Evolutionary conservation across 2,113 vertebrate genomes (phyloP), one percentile per base, ranked within the genome.

Genomic region (Pimephales promelas): DNA sequence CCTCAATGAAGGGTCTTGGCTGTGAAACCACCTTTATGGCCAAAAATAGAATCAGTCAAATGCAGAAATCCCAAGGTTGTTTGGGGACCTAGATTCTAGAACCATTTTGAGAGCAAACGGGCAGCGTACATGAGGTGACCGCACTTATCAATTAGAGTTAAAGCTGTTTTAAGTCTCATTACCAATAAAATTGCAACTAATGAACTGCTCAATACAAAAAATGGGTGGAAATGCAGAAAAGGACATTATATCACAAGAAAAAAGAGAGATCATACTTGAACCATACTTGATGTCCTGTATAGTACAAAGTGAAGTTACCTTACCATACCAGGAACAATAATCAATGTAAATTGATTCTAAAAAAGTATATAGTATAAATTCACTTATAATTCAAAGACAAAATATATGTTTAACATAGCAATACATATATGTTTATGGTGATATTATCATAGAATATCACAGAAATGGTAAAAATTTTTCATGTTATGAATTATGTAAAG

Each of bases 41-140:
- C 82, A 54, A 18, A 74, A 74, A 83, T 79, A 74, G 72, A 73
- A 62, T 24, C 54, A 57, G 18, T 45, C 28, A 80, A 79, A 56
- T 4, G 18, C 3, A 9, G 71, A 74, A 56, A 45, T 83, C 85
- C 57, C 81, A 76, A 64, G 82, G 26, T 61, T 31, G 18, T 43
- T 59, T 56, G 11, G n/a, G 56, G 49, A 82, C 56, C 64, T 70
- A 81, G 64, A 54, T 79, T 79, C 5, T 20, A 70, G 34, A 78
- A 36, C n/a, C 2, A 54, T 36, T n/a, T 43, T 18, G 31, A 77
- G 14, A 43, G 61, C 11, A 52, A 10, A 28, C 45, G 26, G 26
- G 26, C 43, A 26, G 24, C n/a, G 1, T 26, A 16, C 64, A 70
- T 40, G 26, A 52, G 40, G n/a, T 72, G 64, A 68, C 18, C 2